phyloP scores from a whole-genome alignment of 1,140 invertebrate genomes.

The Cotesia chilonis region DNA sequence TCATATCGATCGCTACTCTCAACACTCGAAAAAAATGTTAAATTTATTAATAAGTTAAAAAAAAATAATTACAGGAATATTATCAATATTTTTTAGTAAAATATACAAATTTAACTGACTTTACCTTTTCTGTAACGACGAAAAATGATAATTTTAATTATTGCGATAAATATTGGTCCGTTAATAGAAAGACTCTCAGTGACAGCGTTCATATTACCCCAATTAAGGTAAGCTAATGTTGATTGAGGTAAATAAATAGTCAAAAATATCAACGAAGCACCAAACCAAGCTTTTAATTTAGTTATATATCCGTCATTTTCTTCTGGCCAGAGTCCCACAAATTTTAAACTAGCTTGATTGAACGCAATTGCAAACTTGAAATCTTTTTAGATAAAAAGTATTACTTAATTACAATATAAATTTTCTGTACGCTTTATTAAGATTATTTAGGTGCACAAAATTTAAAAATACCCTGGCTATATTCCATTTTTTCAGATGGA shows the following conservation, averaged over 20 bases:
- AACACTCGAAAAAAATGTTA: constrained; percentile 23
- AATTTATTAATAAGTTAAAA: neutral
- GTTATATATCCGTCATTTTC: constrained; percentile 18
- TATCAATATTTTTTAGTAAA: neutral
- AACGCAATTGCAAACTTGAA: constrained; percentile 39
- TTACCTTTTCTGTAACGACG: constrained; percentile 36
- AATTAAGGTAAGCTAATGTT: constrained; percentile 28
- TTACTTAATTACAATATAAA: too few relatives aligned
- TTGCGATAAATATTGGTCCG: constrained; percentile 31
- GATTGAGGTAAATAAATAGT: constrained; percentile 37
- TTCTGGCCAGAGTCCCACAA: constrained; percentile 43
- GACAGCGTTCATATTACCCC: constrained; percentile 36
- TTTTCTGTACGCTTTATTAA: neutral
- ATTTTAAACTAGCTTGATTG: constrained; percentile 33
- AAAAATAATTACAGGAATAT: neutral
- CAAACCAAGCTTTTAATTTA: constrained; percentile 18
- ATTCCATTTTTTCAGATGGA: too few relatives aligned
- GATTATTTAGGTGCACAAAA: neutral
- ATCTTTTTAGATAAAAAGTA: constrained; percentile 19
- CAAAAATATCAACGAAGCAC: constrained; percentile 18
- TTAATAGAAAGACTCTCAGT: constrained; percentile 39
- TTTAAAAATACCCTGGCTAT: neutral
- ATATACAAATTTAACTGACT: constrained; percentile 2
- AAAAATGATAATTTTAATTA: constrained; percentile 31
- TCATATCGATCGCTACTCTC: constrained; percentile 24